Evolutionary conservation across 2,888 invertebrate genomes (phyloP), one percentile per base, ranked within the genome.

Genomic region (Abrostola triplasia): DNA sequence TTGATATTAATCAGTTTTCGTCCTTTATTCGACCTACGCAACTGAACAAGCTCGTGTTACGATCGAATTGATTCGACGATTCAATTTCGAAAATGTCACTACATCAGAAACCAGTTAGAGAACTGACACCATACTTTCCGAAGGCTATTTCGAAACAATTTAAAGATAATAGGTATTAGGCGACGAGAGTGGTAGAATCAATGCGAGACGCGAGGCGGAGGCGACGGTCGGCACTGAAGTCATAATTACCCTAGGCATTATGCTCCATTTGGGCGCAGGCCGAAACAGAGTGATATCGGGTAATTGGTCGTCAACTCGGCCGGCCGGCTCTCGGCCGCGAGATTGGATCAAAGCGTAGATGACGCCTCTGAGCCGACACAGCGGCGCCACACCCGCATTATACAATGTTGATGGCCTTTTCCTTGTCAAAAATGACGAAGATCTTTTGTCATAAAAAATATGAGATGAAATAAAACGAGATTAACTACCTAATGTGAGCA

Each of bases 381-480:
- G 80, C 88, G 95, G 95, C 95, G 94, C 95, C 95, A 88, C 81
- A 76, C 84, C 84, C 88, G 86, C 89, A 92, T 94, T 93, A 86
- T 85, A 95, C 91, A 91, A 88, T 84, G 92, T 91, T 94, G 95
- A 95, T 94, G 92, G 93, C 92, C 91, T 93, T 94, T 93, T 93
- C 94, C 93, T 90, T 93, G 94, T 93, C 93, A 94, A 93, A 94
- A 95, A 92, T 94, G 94, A 94, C 93, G 94, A 90, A 93, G 94
- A 94, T 92, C 92, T 89, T 88, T 92, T 90, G 90, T 90, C 87
- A 85, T 92, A 92, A 94, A 93, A 92, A 93, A 90, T 84, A 87
- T 84, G 86, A 89, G 89, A 89, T 88, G 90, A 88, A 91, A 90
- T 89, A 90, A 92, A 92, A 90, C 87, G 84, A 90, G 87, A 91